Evolutionary conservation across 92 coral and sea anemone species (phyloP).

Genomic region (Zoanthus sociatus): DNA sequence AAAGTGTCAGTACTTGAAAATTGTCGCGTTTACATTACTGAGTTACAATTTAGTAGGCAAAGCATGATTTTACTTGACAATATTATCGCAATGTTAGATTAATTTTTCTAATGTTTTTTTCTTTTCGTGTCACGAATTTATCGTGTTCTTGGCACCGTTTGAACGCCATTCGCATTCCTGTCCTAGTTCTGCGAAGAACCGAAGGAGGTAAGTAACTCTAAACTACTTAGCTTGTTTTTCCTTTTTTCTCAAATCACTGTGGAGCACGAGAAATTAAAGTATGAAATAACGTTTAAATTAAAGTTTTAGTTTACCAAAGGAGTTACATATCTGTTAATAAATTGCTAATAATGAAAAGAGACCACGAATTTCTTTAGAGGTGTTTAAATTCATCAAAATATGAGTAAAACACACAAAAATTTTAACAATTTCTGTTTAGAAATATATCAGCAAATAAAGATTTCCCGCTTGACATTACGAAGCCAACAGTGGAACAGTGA

Average conservation of each 20-base stretch:
- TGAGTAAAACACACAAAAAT: no score
- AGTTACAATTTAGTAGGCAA: neutral
- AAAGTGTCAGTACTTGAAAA: neutral
- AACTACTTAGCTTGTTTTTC: neutral
- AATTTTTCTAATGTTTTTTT: neutral
- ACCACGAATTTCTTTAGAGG: no score
- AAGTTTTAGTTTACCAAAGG: neutral
- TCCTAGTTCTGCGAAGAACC: conserved; percentile 7
- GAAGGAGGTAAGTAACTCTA: neutral
- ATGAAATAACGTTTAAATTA: neutral
- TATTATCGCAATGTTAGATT: neutral
- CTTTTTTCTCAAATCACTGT: neutral
- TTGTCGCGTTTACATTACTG: neutral
- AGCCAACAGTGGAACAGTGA: no score
- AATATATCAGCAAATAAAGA: no score
- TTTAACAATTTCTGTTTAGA: no score
- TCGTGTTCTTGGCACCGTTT: neutral
- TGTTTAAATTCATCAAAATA: no score
- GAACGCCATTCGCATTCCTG: neutral
- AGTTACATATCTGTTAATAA: no score
- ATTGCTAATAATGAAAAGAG: no score
- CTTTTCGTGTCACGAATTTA: neutral
- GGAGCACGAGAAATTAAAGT: neutral
- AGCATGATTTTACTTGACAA: neutral
- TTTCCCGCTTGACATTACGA: no score